Conservation (phyloP, 2,888 invertebrate genomes). For the Ganaspis brasiliensis region DNA sequence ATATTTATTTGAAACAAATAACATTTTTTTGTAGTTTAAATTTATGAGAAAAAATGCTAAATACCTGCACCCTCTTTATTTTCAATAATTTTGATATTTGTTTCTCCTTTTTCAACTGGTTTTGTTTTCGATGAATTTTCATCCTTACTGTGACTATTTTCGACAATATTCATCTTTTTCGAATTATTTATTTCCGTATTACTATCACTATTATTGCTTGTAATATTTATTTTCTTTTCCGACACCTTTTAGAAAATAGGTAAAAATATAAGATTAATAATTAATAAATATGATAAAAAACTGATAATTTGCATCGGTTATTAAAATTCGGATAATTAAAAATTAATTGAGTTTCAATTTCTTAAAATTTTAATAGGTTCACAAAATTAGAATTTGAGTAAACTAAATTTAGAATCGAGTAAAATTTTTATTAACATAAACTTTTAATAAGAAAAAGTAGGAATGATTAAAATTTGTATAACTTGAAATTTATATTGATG, state of each 20-base stretch:
- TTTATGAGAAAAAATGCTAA: not conserved
- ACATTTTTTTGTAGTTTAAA: too few relatives aligned
- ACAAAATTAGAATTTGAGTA: too few relatives aligned
- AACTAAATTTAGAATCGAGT: too few relatives aligned
- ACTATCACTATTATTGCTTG: not conserved
- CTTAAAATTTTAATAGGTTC: too few relatives aligned
- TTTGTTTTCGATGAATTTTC: not conserved
- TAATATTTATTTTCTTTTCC: not conserved
- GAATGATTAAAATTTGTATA: too few relatives aligned
- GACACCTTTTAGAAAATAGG: not conserved
- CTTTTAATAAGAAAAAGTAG: too few relatives aligned
- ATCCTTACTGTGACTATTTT: constrained; percentile 20
- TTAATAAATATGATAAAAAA: not conserved
- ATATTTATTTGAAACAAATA: not conserved
- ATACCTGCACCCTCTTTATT: constrained; percentile 51
- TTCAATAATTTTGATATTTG: constrained; percentile 59
- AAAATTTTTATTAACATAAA: too few relatives aligned
- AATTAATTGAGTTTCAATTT: too few relatives aligned
- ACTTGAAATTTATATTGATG: too few relatives aligned
- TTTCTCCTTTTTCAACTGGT: constrained; percentile 45
- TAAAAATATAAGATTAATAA: not conserved
- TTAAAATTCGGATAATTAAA: too few relatives aligned
- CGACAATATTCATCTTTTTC: constrained; percentile 34
- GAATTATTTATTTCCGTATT: not conserved
- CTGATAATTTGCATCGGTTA: too few relatives aligned